A percentile compares a stretch with the other conserved stretches of the same genome.
These are phyloP conservation scores for Probaryconus sp. DNA, from an alignment of 1,140 invertebrate genomes.

Conservation along the genomic window DNA sequence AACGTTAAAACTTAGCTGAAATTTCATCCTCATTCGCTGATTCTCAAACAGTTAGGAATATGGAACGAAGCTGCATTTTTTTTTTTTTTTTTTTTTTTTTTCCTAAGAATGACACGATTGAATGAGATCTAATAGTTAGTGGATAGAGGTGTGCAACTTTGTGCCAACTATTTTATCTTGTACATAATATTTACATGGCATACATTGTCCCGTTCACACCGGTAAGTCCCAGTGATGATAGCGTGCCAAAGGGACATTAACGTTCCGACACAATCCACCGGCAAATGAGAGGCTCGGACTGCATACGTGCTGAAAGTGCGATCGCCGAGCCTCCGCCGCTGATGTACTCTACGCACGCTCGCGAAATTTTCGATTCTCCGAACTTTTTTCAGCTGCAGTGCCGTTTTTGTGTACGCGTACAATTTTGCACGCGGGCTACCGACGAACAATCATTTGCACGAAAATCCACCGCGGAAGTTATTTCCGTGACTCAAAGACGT, in stretches of 20 bases:
- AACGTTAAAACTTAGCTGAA: no score
- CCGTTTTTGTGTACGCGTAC: conserved; percentile 52
- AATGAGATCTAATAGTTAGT: no score
- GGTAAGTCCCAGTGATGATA: conserved; percentile 69
- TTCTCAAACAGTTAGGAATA: no score
- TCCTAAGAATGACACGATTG: no score
- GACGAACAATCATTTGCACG: conserved; percentile 51
- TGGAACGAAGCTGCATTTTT: no score
- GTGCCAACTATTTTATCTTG: conserved; percentile 38
- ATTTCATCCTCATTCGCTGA: no score
- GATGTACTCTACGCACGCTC: conserved; percentile 76
- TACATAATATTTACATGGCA: conserved; percentile 50
- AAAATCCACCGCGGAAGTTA: conserved; percentile 51
- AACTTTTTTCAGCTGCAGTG: conserved; percentile 69
- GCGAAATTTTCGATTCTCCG: conserved; percentile 74
- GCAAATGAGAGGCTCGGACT: conserved; percentile 72
- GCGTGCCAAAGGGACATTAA: conserved; percentile 75
- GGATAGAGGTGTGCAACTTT: conserved; percentile 46
- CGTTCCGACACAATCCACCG: conserved; percentile 74
- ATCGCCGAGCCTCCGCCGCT: conserved; percentile 62
- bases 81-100: no score
- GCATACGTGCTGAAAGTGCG: conserved; percentile 69
- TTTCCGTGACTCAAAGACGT: conserved; percentile 58
- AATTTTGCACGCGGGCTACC: conserved; percentile 46
- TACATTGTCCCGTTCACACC: conserved; percentile 72